A percentile compares a stretch with the other conserved stretches of the same genome.
These are phyloP conservation scores for Ageneiosus marmoratus DNA, from an alignment of 2,113 vertebrate genomes.

Conservation along the genomic window DNA sequence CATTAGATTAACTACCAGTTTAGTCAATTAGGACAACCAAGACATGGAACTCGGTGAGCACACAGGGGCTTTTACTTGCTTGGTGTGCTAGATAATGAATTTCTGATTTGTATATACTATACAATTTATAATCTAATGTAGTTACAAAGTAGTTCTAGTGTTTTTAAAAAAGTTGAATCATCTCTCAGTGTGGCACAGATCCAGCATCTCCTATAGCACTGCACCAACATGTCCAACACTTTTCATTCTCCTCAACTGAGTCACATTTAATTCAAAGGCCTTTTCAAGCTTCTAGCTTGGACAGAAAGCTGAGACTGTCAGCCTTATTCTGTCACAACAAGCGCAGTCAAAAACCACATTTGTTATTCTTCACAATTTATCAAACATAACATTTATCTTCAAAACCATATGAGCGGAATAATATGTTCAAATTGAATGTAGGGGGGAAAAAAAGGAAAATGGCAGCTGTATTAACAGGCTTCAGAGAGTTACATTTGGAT, in stretches of 20 bases:
- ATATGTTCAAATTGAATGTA: not conserved
- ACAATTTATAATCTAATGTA: not conserved
- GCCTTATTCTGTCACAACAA: slow-evolving; percentile 60
- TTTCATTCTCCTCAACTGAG: slow-evolving; percentile 55
- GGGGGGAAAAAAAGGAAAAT: slow-evolving; percentile 7
- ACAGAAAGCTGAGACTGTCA: slow-evolving; percentile 50
- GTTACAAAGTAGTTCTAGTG: slow-evolving; percentile 13
- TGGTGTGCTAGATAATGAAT: not conserved
- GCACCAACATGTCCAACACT: slow-evolving; percentile 47
- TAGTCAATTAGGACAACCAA: not conserved
- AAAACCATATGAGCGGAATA: slow-evolving; percentile 7
- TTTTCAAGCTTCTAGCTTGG: slow-evolving; percentile 54
- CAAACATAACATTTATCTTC: slow-evolving; percentile 47
- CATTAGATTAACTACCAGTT: not conserved
- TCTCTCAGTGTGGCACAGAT: slow-evolving; percentile 33
- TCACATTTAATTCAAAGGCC: slow-evolving; percentile 57
- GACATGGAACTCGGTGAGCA: not conserved
- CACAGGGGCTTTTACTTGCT: not conserved
- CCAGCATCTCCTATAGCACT: slow-evolving; percentile 42
- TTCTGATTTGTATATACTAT: not conserved
- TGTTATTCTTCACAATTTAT: slow-evolving; percentile 56
- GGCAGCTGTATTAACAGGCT: slow-evolving; percentile 27
- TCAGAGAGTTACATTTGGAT: slow-evolving; percentile 20
- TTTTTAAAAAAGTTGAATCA: slow-evolving; percentile 14
- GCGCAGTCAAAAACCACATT: slow-evolving; percentile 46